Conservation (phyloP, 1,140 invertebrate genomes). For the Campodea augens region DNA sequence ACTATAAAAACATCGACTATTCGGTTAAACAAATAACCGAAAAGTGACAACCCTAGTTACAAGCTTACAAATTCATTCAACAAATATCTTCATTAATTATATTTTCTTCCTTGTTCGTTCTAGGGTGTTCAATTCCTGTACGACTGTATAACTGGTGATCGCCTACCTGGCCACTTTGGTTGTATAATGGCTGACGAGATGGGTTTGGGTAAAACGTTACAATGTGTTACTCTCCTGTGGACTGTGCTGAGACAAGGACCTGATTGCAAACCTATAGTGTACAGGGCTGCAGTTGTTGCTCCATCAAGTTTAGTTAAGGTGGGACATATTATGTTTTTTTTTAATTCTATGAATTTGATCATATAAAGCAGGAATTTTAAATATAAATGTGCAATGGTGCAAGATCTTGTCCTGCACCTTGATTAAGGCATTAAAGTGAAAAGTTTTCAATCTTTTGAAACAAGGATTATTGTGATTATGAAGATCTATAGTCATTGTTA, state of each 20-base stretch:
- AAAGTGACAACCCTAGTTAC: too few relatives aligned
- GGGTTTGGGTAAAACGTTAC: slow-evolving; percentile 91
- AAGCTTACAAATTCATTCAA: too few relatives aligned
- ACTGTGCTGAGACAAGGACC: slow-evolving; percentile 75
- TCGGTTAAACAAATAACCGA: too few relatives aligned
- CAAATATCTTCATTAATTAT: slow-evolving; percentile 3
- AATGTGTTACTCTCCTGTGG: slow-evolving; percentile 94
- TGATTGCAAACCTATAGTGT: slow-evolving; percentile 63
- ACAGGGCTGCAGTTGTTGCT: slow-evolving; percentile 85
- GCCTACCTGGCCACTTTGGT: slow-evolving; percentile 72
- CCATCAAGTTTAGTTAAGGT: slow-evolving; percentile 91
- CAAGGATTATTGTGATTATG: neutral
- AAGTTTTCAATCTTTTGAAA: neutral
- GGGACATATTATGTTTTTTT: slow-evolving; percentile 9
- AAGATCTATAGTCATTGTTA: neutral
- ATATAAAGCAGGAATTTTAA: slow-evolving; percentile 5
- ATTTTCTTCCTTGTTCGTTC: slow-evolving; percentile 12
- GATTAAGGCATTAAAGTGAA: neutral
- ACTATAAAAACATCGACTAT: too few relatives aligned
- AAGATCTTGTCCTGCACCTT: neutral
- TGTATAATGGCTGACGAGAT: slow-evolving; percentile 99
- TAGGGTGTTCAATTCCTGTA: slow-evolving; percentile 98
- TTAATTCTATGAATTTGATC: neutral
- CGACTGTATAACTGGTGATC: slow-evolving; percentile 87
- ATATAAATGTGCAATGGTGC: neutral